Percentiles rank a stretch among this genome's conserved stretches.
Evolutionary conservation across 2,797 vertebrate genomes (phyloP).

Genomic region (Poecilia gillii): DNA sequence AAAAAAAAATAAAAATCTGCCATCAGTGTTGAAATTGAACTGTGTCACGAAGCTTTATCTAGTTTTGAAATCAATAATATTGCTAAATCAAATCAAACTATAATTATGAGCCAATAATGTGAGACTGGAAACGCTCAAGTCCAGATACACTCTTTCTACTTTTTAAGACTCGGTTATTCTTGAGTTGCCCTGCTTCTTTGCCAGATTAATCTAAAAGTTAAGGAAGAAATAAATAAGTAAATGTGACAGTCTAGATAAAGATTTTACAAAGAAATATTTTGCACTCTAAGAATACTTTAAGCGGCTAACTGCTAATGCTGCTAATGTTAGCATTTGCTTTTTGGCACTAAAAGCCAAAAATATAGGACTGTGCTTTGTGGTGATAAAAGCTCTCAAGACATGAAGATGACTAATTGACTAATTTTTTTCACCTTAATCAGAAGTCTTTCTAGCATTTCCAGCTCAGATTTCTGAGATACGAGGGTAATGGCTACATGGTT

Average conservation of each 20-base stretch:
- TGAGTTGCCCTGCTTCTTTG: neutral
- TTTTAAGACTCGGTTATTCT: neutral
- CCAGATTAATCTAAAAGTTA: neutral
- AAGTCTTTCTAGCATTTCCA: neutral
- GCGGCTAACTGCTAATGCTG: neutral
- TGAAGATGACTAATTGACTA: neutral
- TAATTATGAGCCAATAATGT: neutral
- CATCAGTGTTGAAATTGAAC: neutral
- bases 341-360: neutral
- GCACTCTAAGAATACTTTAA: neutral
- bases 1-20: neutral
- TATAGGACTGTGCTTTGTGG: neutral
- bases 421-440: neutral
- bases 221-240: neutral
- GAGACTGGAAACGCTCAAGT: neutral
- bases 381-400: neutral
- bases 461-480: neutral
- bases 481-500: neutral
- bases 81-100: neutral
- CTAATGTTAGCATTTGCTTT: neutral
- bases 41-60: neutral
- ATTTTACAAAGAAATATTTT: neutral
- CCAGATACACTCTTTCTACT: neutral
- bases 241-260: neutral
- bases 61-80: neutral